A percentile compares a stretch with the other conserved stretches of the same genome.
These are phyloP conservation scores for Bombyx mandarina DNA, from an alignment of 1,140 invertebrate species.

Conservation along the genomic window DNA sequence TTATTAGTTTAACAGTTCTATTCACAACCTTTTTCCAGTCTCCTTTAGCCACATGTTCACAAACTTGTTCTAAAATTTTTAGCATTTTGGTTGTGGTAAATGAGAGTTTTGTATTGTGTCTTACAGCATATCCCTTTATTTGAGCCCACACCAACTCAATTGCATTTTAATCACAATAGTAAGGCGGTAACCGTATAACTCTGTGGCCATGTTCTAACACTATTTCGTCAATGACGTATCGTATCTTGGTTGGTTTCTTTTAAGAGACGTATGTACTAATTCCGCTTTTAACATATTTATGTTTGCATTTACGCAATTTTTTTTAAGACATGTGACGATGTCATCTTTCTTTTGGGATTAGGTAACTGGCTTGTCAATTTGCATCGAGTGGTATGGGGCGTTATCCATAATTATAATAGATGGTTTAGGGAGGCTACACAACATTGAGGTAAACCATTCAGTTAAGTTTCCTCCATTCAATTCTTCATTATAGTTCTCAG, in stretches of 20 bases:
- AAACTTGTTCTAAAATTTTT: not conserved
- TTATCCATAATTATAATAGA: not conserved
- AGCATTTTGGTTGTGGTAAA: not conserved
- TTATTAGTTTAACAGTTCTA: too few relatives aligned
- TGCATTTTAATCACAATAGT: not conserved
- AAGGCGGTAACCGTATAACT: slow-evolving; percentile 1
- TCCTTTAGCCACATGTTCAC: too few relatives aligned
- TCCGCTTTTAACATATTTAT: not conserved
- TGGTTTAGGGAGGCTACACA: not conserved
- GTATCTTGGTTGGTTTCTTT: slow-evolving; percentile 1
- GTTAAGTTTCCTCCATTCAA: not conserved
- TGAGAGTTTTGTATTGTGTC: not conserved
- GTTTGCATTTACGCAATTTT: not conserved
- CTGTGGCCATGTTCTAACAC: not conserved
- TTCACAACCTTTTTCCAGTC: too few relatives aligned
- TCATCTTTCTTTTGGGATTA: slow-evolving; percentile 1
- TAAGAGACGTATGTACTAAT: not conserved
- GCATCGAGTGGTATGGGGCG: not conserved
- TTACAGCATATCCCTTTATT: slow-evolving; percentile 1
- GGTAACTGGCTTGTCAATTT: not conserved
- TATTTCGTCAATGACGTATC: not conserved
- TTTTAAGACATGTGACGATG: not conserved
- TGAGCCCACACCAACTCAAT: not conserved
- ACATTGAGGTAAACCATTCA: slow-evolving; percentile 1
- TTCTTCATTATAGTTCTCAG: not conserved